A percentile compares a stretch with the other conserved stretches of the same genome.
Evolutionary conservation across 2,888 invertebrate genomes (phyloP).

Genomic region (Dromius quadrimaculatus): DNA sequence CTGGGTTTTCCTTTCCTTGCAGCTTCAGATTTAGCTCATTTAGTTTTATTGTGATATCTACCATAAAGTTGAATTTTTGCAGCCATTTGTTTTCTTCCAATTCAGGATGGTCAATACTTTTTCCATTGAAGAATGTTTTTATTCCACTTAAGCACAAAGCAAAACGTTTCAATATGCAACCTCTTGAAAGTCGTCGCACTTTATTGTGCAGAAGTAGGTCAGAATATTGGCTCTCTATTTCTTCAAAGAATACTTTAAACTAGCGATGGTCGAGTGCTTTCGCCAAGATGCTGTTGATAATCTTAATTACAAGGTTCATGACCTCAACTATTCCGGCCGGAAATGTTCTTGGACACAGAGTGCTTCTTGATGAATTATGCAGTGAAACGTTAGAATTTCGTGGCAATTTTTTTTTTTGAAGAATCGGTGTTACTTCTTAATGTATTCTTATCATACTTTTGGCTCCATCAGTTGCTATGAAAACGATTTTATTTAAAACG

Average conservation of each 20-base stretch:
- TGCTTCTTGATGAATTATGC: constrained; percentile 59
- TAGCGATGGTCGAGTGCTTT: constrained; percentile 58
- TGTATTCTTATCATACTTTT: constrained; percentile 57
- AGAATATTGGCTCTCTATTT: constrained; percentile 57
- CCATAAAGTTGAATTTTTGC: constrained; percentile 60
- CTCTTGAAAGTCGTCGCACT: constrained; percentile 55
- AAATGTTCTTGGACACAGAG: constrained; percentile 59
- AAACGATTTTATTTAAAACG: constrained; percentile 56
- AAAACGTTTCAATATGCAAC: constrained; percentile 56
- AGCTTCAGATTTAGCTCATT: constrained; percentile 60
- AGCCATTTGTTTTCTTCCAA: constrained; percentile 58
- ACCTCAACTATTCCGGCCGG: constrained; percentile 57
- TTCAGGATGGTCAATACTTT: constrained; percentile 59
- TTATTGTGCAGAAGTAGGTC: constrained; percentile 56
- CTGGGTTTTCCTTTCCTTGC: constrained; percentile 58
- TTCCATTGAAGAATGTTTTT: constrained; percentile 59
- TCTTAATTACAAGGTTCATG: constrained; percentile 57
- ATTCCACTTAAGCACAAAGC: constrained; percentile 55
- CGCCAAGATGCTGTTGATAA: constrained; percentile 56
- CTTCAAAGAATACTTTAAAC: constrained; percentile 58
- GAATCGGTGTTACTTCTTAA: constrained; percentile 56
- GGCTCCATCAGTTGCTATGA: constrained; percentile 56
- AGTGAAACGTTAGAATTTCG: constrained; percentile 58
- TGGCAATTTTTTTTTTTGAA: constrained; percentile 57
- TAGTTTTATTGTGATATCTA: constrained; percentile 59